Evolutionary conservation across 1,140 invertebrate species (phyloP), one percentile per base, ranked within the genome.

Genomic region (Panagrolaimus sp.): DNA sequence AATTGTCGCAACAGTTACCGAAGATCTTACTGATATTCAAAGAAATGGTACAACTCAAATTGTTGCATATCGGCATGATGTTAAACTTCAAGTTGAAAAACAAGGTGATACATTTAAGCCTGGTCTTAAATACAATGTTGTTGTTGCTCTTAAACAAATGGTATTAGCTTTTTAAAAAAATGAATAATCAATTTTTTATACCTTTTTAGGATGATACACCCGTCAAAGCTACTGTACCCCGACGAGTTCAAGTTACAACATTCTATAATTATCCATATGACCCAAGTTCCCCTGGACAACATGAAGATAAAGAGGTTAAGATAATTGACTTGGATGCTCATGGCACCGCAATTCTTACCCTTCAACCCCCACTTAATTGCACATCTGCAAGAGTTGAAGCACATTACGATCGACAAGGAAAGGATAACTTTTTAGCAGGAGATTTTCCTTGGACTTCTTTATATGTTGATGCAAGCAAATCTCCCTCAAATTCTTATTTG

Each of bases 71-170:
- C 88, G 89, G 69, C 88, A 91, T 73, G 89, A 89, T 38, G 92
- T 93, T 76, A 89, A 89, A 75, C 87, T 96, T 82, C 89, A 92
- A 73, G 86, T 92, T 57, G 87, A 91, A 53, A 88, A 91, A 74
- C 90, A 90, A 1, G 87, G 92, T 4, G 88, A 90, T 66, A 89
- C 89, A 73, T 96, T 92, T 83, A 93, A 93, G 81, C 91, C 92
- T 2, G 90, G 89, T 8, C 86, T 96, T 51, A 88, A 89, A 67
- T 93, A 92, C 79, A 89, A 87, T 48, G 89, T 90, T 65, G 90
- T 89, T 83, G 90, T 92, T 85, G 79, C 81, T 7, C 67, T 81
- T 47, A 81, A 81, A 57, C 81, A 81, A 63, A 81, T 81, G 79
- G 31, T 38, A 38, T 38, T 4, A 4, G 7, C 31, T 38, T 38